Conservation (phyloP, 2,797 vertebrate species). For the Hippopotamyrus pictus region DNA sequence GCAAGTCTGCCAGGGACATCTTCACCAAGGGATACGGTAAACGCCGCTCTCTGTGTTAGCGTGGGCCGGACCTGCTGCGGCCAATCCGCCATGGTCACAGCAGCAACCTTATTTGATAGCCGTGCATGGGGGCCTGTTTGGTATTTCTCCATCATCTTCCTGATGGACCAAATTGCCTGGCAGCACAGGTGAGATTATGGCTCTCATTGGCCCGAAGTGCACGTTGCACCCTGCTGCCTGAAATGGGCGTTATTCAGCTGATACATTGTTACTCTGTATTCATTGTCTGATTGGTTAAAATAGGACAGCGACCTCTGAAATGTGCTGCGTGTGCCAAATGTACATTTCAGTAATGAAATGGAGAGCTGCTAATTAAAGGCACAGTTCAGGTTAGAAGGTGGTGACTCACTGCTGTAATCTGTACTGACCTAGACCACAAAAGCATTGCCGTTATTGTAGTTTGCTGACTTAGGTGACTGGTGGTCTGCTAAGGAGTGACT, state of each 20-base stretch:
- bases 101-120: neutral
- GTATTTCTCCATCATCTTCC: neutral
- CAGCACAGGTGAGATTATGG: neutral
- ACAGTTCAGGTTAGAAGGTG: neutral
- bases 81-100: neutral
- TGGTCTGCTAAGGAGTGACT: neutral
- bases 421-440: neutral
- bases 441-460: neutral
- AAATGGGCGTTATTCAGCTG: neutral
- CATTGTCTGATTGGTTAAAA: neutral
- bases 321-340: neutral
- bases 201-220: neutral
- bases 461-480: neutral
- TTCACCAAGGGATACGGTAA: slow-evolving; percentile 97
- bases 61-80: neutral
- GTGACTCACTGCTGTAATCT: neutral
- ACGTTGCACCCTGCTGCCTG: neutral
- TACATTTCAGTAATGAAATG: neutral
- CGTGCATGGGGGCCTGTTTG: neutral
- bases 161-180: neutral
- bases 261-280: neutral
- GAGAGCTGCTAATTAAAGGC: neutral
- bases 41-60: slow-evolving; percentile 27
- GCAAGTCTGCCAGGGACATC: slow-evolving; percentile 89
- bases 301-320: neutral